A percentile compares a stretch with the other conserved stretches of the same genome.
These are phyloP conservation scores for Harlomillsia oculata DNA, from an alignment of 1,140 invertebrate species.

Conservation along the genomic window DNA sequence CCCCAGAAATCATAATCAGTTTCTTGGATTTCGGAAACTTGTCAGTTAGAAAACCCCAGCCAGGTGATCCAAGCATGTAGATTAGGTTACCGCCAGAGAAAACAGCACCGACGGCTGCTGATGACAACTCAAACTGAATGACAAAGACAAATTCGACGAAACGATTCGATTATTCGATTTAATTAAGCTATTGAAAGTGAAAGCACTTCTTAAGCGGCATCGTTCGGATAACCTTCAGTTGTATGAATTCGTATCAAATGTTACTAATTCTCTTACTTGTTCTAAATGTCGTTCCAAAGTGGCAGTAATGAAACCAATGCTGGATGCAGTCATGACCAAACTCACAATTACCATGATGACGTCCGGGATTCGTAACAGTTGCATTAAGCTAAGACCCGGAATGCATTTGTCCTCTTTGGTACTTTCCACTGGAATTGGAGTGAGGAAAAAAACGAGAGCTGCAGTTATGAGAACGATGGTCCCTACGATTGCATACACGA, in stretches of 20 bases:
- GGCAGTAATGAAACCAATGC: constrained; percentile 70
- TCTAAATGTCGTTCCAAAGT: constrained; percentile 70
- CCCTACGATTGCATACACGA: constrained; percentile 76
- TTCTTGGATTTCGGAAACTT: constrained; percentile 51
- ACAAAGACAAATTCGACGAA: no score
- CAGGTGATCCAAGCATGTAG: constrained; percentile 68
- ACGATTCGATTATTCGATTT: no score
- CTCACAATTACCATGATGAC: constrained; percentile 56
- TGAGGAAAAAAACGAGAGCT: constrained; percentile 59
- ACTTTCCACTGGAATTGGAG: constrained; percentile 53
- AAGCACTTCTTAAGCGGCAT: no score
- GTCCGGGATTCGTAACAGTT: constrained; percentile 56
- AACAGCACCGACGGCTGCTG: constrained; percentile 66
- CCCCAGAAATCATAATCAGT: constrained; percentile 55
- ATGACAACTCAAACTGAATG: constrained; percentile 57
- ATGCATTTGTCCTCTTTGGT: not conserved
- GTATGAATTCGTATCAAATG: not conserved
- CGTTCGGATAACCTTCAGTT: no score
- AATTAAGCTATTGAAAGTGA: no score
- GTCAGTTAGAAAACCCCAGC: constrained; percentile 72
- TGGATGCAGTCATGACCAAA: constrained; percentile 64
- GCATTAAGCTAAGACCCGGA: constrained; percentile 51
- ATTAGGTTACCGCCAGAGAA: constrained; percentile 77
- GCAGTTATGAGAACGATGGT: constrained; percentile 63
- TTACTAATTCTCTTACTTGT: constrained; percentile 42